Base-by-base conservation (phyloP, 1,140 invertebrate species). In the Neodiprion virginianus region DNA sequence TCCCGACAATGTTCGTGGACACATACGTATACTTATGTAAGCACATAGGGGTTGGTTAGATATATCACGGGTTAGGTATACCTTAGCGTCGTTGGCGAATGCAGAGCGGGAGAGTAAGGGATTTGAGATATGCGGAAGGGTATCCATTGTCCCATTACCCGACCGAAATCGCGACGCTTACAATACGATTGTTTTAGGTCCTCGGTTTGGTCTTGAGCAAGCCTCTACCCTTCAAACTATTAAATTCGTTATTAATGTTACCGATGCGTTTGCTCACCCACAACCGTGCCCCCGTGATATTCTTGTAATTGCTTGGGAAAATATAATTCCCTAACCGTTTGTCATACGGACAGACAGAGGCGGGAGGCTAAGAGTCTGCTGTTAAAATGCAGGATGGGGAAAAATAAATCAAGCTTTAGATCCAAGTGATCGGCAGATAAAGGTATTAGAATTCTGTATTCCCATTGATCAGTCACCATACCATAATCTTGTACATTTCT, bases 211-310 rank as follows among this genome's bases (percentile, higher is more conserved):
- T 23, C 48, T 17, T 14, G 48, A 50, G 11, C 23, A 40, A 47
- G 10, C 70, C 28, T 23, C 70, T 12, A 48, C 74, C 69, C 66
- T 67, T 61, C 10, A 85, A 85, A 86, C 81, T 84, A 85, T 86
- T 84, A 86, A 85, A 85, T 85, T 84, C 80, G 81, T 83, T 85
- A 85, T 86, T 85, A 84, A 83, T 80, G 82, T 80, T 75, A 76
- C 79, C 79, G 72, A 67, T 79, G 72, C 69, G 28, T 40, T 40
- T 40, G 2, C 48, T 69, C 40, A 73, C 50, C 65, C 53, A 2
- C 21, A 48, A 65, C 72, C 21, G 11, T 71, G 12, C 70, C 70
- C 9, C 70, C 75, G 77, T 79, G 80, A 82, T 83, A 81, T 80
- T 78, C 76, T 74, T 77, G 79, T 81, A 83, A 82, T 82, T 83